Base-by-base conservation (phyloP, 1,140 invertebrate genomes). In the Neuroterus valhalla region DNA sequence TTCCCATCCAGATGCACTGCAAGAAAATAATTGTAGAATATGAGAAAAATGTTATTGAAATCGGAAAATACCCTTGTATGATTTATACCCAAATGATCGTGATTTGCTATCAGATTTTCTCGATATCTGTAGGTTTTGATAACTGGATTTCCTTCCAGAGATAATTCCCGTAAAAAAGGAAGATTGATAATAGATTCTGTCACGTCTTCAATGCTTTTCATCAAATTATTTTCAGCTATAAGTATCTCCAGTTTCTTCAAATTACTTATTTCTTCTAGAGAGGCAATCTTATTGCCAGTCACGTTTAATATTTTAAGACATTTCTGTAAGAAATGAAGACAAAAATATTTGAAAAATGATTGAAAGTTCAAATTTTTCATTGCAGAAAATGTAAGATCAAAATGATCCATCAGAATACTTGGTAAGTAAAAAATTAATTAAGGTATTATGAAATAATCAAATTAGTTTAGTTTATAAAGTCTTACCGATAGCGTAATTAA, bases 81-180 rank as follows among this genome's bases (percentile, higher is more conserved):
- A 23, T 70, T 72, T 76, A 83, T 88, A 93, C 93, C 89, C 78
- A 94, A 85, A 77, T 89, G 88, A 70, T 89, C 81, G 75, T 91
- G 92, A 84, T 92, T 91, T 3, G 91, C 92, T 75, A 94, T 94
- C 11, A 94, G 82, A 70, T 91, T 93, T 87, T 94, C 93, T 81
- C 92, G 91, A 76, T 94, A 94, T 77, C 92, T 89, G 81, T 91
- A 91, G 76, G 88, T 86, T 75, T 87, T 90, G 4, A 89, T 91
- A 75, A 94, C 91, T 3, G 93, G 92, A 84, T 94, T 94, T 0
- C 91, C 92, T 52, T 86, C 87, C 44, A 94, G 91, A 74, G 89
- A 91, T 1, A 92, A 79, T 68, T 93, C 91, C 48, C 87, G 88
- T 8, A 94, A 85, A 71, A 86, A 86, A 23, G 84, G 77, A 73